These are phyloP conservation scores for Drosophila yooni DNA, from an alignment of 2,888 invertebrate species.

Conservation along the genomic window DNA sequence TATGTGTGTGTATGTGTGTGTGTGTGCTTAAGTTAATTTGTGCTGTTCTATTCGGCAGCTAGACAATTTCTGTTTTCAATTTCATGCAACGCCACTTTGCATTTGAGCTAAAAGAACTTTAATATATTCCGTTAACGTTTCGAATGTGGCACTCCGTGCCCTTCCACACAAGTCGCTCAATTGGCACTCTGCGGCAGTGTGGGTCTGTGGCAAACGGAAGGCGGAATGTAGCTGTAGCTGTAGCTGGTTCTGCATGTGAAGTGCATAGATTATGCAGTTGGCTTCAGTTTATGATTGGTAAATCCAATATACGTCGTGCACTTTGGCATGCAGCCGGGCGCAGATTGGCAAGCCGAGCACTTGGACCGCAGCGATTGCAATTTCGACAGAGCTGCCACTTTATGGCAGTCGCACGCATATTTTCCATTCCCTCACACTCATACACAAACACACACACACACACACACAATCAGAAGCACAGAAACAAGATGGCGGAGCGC, in stretches of 20 bases:
- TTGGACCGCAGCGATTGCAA: constrained; percentile 58
- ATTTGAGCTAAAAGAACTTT: constrained; percentile 54
- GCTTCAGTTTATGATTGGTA: constrained; percentile 80
- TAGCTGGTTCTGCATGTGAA: constrained; percentile 60
- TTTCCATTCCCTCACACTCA: constrained; percentile 41
- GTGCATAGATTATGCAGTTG: constrained; percentile 80
- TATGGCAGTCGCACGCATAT: constrained; percentile 78
- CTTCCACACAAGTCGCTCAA: not conserved
- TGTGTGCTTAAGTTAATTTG: constrained; percentile 1
- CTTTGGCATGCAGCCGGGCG: constrained; percentile 72
- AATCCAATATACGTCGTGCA: constrained; percentile 78
- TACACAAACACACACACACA: constrained; percentile 25
- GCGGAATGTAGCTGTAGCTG: constrained; percentile 18
- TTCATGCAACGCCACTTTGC: constrained; percentile 63
- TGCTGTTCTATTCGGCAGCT: constrained; percentile 4
- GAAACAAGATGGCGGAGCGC: constrained; percentile 76
- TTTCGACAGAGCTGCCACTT: constrained; percentile 73
- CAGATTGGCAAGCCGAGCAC: constrained; percentile 69
- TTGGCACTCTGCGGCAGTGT: constrained; percentile 2
- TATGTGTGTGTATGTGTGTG: not conserved
- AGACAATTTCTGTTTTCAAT: constrained; percentile 51
- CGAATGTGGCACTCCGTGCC: constrained; percentile 16
- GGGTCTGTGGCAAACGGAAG: constrained; percentile 6
- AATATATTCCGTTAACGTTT: constrained; percentile 58
- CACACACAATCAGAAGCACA: constrained; percentile 30